Evolutionary conservation across 2,797 vertebrate species (phyloP), one percentile per base, ranked within the genome.

Genomic region (Phaenicophaeus curvirostris): DNA sequence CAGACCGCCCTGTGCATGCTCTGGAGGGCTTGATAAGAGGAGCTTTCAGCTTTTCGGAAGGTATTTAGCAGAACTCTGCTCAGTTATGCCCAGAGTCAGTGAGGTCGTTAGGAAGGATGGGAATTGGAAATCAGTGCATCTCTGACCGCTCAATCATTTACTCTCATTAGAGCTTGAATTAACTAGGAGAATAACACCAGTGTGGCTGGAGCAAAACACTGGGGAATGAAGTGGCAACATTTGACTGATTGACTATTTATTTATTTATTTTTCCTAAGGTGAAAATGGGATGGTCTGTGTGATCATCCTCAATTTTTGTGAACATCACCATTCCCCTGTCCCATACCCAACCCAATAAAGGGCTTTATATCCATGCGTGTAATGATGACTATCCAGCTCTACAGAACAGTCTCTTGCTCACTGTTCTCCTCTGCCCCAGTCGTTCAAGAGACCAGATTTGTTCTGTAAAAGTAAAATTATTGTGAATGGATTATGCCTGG

Each of bases 391-490:
- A 16, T 57, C 85, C 85, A 95, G 54, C 79, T 71, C 62, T 83
- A 74, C 74, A 80, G 28, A 54, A 33, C 30, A 63, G 33, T 78
- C n/a, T 55, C 37, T 39, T 39, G 82, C 87, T 96, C 61, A 58
- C 39, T 87, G 27, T 91, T 95, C 89, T 94, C 62, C 13, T 53
- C 89, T 90, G 57, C 66, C 55, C 11, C 24, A 65, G 69, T 21
- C 68, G 50, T 80, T 97, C 81, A 96, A 83, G 53, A 91, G 69
- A 66, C 35, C 48, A 55, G 80, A 90, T 96, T 95, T 61, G 72
- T 92, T 92, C 41, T 9, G 15, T 48, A 62, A 80, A 93, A 42
- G 33, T 31, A 68, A 92, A 95, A 35, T 83, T 42, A 51, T 35
- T 74, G 35, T 50, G 69, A 89, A 82, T 89, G 78, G 76, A 86